A percentile compares a stretch with the other conserved stretches of the same genome.
phyloP scores from a whole-genome alignment of 2,888 invertebrate species.

The Synergus laeviventris region DNA sequence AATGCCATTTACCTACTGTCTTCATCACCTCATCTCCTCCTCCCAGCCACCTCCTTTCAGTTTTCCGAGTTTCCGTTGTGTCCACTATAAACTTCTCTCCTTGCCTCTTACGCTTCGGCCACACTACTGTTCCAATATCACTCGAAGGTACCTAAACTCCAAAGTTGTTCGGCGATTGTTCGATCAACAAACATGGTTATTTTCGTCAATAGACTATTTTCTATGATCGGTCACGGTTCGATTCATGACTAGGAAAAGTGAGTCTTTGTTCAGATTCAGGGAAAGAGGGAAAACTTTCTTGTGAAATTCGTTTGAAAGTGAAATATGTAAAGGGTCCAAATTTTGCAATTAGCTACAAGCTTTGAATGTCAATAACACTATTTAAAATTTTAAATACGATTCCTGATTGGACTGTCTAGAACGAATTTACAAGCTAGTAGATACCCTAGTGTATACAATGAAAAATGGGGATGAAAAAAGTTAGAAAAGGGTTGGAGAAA shows the following conservation, averaged over 20 bases:
- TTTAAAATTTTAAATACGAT: too few species aligned
- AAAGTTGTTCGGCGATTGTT: conserved; percentile 50
- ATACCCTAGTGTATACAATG: too few species aligned
- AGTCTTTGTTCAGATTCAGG: not conserved
- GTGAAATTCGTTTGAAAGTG: not conserved
- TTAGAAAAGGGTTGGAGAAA: too few species aligned
- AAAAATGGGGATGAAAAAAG: too few species aligned
- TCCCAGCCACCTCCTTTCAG: conserved; percentile 28
- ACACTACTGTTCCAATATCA: conserved; percentile 52
- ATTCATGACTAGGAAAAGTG: not conserved
- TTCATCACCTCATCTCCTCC: conserved; percentile 27
- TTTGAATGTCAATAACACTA: too few species aligned
- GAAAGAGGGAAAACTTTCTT: not conserved
- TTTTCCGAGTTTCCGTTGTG: conserved; percentile 52
- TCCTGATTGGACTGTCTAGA: too few species aligned
- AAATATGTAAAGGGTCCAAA: not conserved
- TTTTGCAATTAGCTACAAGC: too few species aligned
- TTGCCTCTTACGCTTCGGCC: conserved; percentile 46
- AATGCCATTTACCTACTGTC: conserved; percentile 59
- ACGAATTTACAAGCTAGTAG: too few species aligned
- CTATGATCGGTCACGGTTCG: conserved; percentile 16
- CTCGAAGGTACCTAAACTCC: conserved; percentile 45
- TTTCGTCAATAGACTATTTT: conserved; percentile 43
- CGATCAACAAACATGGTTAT: conserved; percentile 47
- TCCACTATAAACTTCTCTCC: conserved; percentile 51